Base-by-base conservation (phyloP, 2,888 invertebrate species). In the Tillus elongatus region DNA sequence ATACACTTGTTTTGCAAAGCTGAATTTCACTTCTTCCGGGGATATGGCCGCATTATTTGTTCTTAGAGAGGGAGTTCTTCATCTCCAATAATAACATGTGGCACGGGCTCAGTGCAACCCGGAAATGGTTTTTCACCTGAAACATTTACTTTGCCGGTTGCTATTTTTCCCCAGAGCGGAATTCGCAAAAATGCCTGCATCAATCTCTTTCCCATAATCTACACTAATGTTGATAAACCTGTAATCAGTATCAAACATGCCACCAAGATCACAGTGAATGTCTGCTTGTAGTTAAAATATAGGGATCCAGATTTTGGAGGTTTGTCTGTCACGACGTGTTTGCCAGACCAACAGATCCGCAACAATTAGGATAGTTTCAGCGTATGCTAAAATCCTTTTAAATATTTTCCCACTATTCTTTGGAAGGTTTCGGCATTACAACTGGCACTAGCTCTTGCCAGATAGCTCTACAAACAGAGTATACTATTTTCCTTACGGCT, bases 101-200 rank as follows among this genome's bases (percentile, higher is more conserved):
- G 29, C 10, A 29, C 12, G 29, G 29, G 12, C 29, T 29, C 29
- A 29, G 29, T 29, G 12, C 29, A 29, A 29, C 29, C 29, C 10
- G 29, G 29, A 29, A 29, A 29, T 10, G 29, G 10, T 29, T 29
- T 29, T 9, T 29, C 8, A 29, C 10, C 29, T 8, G 29, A 10
- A 29, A 29, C 4, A 29, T 29, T 29, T 29, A 29, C 29, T 10
- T 29, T 29, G 8, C 10, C 10, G 29, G 29, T 29, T 29, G 29
- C 29, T 29, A 29, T 29, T 29, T 29, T 29, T 29, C 29, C 29
- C 29, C 10, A 29, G 29, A 11, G 29, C 29, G 29, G 29, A 29
- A 29, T 29, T 29, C 29, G 6, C 29, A 29, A 29, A 29, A 9
- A 29, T 29, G 10, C 29, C 29, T 6, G 29, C 29, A 11, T 29